Conservation (phyloP, 2,113 vertebrate genomes). For the Corydoras maculifer region DNA sequence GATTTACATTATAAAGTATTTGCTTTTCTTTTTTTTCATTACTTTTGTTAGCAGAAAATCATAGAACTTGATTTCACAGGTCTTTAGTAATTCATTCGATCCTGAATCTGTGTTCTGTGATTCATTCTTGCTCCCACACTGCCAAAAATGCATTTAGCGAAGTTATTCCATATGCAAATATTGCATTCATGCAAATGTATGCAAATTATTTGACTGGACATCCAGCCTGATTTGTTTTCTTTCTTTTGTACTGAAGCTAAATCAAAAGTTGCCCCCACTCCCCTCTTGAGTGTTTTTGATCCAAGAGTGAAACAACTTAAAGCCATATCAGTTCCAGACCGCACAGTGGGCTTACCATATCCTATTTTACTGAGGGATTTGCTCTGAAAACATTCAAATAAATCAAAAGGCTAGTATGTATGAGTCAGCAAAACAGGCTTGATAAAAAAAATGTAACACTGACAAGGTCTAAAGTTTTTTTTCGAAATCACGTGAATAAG, state of each 20-base stretch:
- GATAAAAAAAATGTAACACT: not conserved
- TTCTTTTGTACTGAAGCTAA: not conserved
- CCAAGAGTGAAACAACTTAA: no score
- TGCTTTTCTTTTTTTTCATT: no score
- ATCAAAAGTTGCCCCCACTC: not conserved
- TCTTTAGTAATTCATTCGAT: not conserved
- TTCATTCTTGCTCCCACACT: not conserved
- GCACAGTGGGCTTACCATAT: no score
- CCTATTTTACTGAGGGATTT: no score
- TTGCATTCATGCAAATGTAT: slow-evolving; percentile 12
- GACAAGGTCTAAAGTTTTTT: no score
- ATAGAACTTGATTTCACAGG: not conserved
- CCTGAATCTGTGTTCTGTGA: not conserved
- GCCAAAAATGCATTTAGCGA: not conserved
- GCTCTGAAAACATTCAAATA: not conserved
- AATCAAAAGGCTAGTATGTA: not conserved
- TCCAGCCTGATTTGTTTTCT: slow-evolving; percentile 2
- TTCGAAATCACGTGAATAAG: no score
- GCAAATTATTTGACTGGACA: not conserved
- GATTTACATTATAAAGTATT: no score
- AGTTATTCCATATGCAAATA: slow-evolving; percentile 22
- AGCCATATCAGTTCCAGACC: no score
- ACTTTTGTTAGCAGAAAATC: not conserved
- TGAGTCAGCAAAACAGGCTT: not conserved
- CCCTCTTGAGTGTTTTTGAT: no score